A percentile compares a stretch with the other conserved stretches of the same genome.
Evolutionary conservation across 2,888 invertebrate species (phyloP).

Genomic region (Pterostichus niger): DNA sequence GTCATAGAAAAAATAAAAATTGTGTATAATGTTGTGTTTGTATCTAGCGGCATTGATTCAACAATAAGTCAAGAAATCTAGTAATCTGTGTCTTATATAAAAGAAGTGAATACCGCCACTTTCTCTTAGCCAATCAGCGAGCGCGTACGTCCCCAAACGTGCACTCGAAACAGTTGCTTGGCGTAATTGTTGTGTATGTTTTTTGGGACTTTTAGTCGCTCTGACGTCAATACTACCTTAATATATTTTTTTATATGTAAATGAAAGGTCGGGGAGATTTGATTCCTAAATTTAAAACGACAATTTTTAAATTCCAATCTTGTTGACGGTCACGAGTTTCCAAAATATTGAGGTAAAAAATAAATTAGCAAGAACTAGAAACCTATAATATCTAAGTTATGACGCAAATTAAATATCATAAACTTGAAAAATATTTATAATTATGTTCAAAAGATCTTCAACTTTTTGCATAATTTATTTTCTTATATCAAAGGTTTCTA

Average conservation of each 20-base stretch:
- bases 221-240: constrained; percentile 7
- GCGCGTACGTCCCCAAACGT: constrained; percentile 61
- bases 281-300: not conserved
- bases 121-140: constrained; percentile 69
- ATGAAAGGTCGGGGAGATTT: not conserved
- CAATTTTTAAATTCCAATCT: not conserved
- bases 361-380: too few species aligned
- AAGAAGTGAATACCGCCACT: constrained; percentile 66
- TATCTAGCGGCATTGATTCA: constrained; percentile 29
- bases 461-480: too few species aligned
- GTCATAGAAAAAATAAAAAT: constrained; percentile 35
- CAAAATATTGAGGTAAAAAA: not conserved
- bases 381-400: too few species aligned
- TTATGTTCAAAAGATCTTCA: too few species aligned
- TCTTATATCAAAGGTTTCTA: too few species aligned
- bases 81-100: constrained; percentile 53
- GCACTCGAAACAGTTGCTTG: not conserved
- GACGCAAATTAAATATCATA: too few species aligned
- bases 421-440: too few species aligned
- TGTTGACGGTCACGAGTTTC: too few species aligned
- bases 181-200: constrained; percentile 16
- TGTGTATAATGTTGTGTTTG: constrained; percentile 34
- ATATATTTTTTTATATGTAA: not conserved
- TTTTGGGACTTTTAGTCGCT: constrained; percentile 27
- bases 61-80: constrained; percentile 52